Evolutionary conservation across 2,113 vertebrate genomes (phyloP).

Genomic region (Lipotes vexillifer): DNA sequence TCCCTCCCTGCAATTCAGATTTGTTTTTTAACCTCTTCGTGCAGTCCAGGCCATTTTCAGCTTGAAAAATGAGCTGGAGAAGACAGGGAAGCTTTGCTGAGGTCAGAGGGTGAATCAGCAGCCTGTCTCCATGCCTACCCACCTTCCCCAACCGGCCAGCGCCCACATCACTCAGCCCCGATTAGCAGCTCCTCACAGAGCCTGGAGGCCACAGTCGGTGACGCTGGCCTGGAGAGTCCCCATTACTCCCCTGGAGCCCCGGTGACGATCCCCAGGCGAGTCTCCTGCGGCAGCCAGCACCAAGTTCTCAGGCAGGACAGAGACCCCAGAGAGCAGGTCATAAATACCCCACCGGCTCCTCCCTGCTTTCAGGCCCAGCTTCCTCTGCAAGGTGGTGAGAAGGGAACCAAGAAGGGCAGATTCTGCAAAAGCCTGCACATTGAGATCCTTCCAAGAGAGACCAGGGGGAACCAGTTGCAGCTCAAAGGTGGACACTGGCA

Average conservation of each 20-base stretch:
- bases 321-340: neutral
- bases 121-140: rapidly evolving
- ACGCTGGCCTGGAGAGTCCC: neutral
- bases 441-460: slow-evolving; percentile 36
- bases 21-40: neutral
- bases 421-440: slow-evolving; percentile 62
- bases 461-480: neutral
- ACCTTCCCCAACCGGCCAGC: neutral
- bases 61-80: neutral
- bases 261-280: neutral
- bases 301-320: neutral
- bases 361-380: neutral
- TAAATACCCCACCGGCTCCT: slow-evolving; percentile 52
- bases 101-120: neutral
- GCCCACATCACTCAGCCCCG: neutral
- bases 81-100: neutral
- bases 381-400: neutral
- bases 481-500: slow-evolving; percentile 20
- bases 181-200: neutral
- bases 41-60: neutral
- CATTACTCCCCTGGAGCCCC: neutral
- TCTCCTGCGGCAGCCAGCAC: neutral
- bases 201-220: neutral
- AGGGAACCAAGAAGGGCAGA: neutral
- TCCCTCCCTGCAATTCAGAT: too few relatives aligned